Evolutionary conservation across 2,797 vertebrate genomes (phyloP).

Genomic region (Sebastes wilsoni): DNA sequence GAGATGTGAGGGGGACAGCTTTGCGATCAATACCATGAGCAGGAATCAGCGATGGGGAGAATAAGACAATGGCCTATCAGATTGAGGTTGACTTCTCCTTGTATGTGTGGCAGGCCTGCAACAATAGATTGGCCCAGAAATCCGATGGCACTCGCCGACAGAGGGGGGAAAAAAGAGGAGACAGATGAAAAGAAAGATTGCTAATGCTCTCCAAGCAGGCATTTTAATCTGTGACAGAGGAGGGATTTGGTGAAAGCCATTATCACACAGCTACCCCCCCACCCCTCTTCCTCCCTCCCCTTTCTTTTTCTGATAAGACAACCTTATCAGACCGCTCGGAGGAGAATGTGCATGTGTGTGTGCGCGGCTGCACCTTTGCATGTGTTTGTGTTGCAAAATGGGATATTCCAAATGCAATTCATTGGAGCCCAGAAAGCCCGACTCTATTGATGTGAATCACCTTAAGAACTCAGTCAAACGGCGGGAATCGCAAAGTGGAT

Average conservation of each 20-base stretch:
- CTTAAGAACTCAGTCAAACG: slow-evolving; percentile 67
- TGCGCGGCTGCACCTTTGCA: slow-evolving; percentile 61
- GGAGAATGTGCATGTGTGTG: slow-evolving; percentile 55
- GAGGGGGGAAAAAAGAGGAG: slow-evolving; percentile 66
- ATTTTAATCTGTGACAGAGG: slow-evolving; percentile 93
- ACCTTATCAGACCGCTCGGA: slow-evolving; percentile 86
- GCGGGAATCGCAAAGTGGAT: slow-evolving; percentile 55
- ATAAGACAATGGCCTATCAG: slow-evolving; percentile 92
- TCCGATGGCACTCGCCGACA: slow-evolving; percentile 81
- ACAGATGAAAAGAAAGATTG: slow-evolving; percentile 88
- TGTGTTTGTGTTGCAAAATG: slow-evolving; percentile 78
- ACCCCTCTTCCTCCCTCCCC: slow-evolving; percentile 18
- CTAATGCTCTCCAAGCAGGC: slow-evolving; percentile 87
- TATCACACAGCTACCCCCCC: slow-evolving; percentile 82
- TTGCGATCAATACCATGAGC: slow-evolving; percentile 86
- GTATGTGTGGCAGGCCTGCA: slow-evolving; percentile 82
- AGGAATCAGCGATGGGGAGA: slow-evolving; percentile 87
- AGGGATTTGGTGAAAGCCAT: slow-evolving; percentile 93
- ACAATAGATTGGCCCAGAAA: slow-evolving; percentile 90
- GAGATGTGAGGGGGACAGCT: slow-evolving; percentile 77
- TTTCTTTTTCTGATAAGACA: slow-evolving; percentile 87
- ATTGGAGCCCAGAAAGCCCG: slow-evolving; percentile 50
- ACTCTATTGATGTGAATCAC: slow-evolving; percentile 67
- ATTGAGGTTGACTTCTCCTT: slow-evolving; percentile 92
- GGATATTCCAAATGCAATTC: slow-evolving; percentile 72